A percentile compares a stretch with the other conserved stretches of the same genome.
phyloP scores from a whole-genome alignment of 2,113 vertebrate genomes.

The Engraulis encrasicolus region DNA sequence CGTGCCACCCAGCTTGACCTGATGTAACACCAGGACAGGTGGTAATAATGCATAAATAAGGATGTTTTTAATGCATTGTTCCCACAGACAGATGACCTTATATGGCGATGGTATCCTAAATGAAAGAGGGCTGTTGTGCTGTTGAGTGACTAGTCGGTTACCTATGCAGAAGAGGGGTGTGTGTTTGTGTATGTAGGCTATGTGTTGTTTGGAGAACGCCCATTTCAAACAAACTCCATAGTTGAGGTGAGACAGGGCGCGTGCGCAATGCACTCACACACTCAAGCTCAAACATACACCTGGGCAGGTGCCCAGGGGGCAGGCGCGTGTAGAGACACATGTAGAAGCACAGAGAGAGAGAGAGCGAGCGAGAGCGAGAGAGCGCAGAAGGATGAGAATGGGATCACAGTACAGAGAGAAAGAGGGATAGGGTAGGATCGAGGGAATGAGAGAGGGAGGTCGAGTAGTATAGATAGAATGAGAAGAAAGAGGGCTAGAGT shows the following conservation, averaged over 20 bases:
- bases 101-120: background rate
- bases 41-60: no score
- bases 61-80: background rate
- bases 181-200: background rate
- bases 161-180: background rate
- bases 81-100: background rate
- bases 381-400: no score
- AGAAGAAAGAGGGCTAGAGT: no score
- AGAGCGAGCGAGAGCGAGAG: no score
- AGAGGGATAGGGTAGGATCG: no score
- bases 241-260: background rate
- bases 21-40: background rate
- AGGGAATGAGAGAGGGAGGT: no score
- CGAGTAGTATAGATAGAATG: no score
- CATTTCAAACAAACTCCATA: background rate
- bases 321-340: background rate
- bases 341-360: slow-evolving; percentile 44
- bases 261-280: no score
- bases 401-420: background rate
- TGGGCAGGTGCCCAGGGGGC: background rate
- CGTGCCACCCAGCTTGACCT: background rate
- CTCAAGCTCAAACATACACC: slow-evolving; percentile 16
- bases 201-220: background rate
- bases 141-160: background rate
- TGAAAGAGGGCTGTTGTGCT: background rate